Conservation (phyloP, 2,113 vertebrate genomes). For the Melanotaenia duboulayi region DNA sequence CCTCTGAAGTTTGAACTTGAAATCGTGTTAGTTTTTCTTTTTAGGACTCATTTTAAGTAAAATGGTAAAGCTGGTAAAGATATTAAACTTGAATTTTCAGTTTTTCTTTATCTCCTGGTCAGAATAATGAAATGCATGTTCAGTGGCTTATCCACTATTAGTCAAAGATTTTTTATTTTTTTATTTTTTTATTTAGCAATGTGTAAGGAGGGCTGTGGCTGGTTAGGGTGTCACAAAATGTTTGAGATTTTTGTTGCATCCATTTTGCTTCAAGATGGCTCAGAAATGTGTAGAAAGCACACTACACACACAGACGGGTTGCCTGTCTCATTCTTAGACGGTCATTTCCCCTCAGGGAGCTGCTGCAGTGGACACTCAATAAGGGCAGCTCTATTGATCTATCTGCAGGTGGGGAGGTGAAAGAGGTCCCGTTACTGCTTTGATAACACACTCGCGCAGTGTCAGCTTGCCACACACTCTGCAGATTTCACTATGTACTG, state of each 20-base stretch:
- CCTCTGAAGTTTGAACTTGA: too few species aligned
- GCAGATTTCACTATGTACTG: not conserved
- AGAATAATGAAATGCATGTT: not conserved
- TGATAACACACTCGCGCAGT: slow-evolving; percentile 38
- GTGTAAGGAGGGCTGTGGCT: slow-evolving; percentile 15
- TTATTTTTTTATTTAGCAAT: slow-evolving; percentile 23
- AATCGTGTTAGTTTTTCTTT: too few species aligned
- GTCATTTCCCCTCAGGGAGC: slow-evolving; percentile 22
- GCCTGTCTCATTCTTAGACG: slow-evolving; percentile 7
- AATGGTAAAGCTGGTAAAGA: too few species aligned
- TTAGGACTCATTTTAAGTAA: too few species aligned
- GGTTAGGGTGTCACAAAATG: slow-evolving; percentile 19
- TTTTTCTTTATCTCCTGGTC: too few species aligned
- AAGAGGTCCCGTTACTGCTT: slow-evolving; percentile 46
- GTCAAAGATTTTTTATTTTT: too few species aligned
- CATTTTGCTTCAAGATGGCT: slow-evolving; percentile 37
- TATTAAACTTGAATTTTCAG: too few species aligned
- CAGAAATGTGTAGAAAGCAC: too few species aligned
- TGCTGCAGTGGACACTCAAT: slow-evolving; percentile 46
- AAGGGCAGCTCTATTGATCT: slow-evolving; percentile 54
- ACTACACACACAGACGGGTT: not conserved
- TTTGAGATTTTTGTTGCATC: slow-evolving; percentile 46
- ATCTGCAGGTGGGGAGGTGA: slow-evolving; percentile 45
- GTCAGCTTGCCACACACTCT: slow-evolving; percentile 25
- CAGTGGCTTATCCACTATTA: not conserved